These are phyloP conservation scores for Fundulus diaphanus DNA, from an alignment of 2,797 vertebrate species.

Conservation along the genomic window DNA sequence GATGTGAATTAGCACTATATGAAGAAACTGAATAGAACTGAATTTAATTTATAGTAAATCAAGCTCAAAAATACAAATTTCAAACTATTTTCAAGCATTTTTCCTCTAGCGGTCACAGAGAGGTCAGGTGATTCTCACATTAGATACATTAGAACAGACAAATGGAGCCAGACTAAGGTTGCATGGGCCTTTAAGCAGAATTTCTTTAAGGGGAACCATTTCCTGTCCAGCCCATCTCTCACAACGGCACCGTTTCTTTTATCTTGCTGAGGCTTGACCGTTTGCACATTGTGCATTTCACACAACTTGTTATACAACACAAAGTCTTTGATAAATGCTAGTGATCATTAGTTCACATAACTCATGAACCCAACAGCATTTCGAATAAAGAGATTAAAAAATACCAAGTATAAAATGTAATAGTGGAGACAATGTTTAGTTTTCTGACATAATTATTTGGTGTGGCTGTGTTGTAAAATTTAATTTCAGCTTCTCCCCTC, in stretches of 20 bases:
- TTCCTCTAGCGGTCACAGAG: background rate
- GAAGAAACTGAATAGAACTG: too few relatives aligned
- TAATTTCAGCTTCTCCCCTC: background rate
- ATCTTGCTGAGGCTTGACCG: background rate
- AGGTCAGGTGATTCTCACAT: background rate
- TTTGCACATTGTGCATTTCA: background rate
- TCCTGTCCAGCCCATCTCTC: background rate
- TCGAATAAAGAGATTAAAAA: background rate
- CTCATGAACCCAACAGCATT: background rate
- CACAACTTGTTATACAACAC: background rate
- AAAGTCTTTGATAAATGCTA: background rate
- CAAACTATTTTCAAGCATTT: background rate
- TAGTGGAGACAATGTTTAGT: background rate
- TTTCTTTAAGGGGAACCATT: too few relatives aligned
- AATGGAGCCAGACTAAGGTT: too few relatives aligned
- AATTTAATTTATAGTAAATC: too few relatives aligned
- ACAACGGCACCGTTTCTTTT: background rate
- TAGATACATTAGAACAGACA: background rate
- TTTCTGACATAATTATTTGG: background rate
- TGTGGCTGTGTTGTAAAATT: background rate
- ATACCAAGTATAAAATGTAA: background rate
- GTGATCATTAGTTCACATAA: background rate
- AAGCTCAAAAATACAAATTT: background rate
- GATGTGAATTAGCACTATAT: too few relatives aligned
- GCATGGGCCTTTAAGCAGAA: too few relatives aligned